Conservation (phyloP, 1,140 invertebrate species). For the Trichonephila inaurata region DNA sequence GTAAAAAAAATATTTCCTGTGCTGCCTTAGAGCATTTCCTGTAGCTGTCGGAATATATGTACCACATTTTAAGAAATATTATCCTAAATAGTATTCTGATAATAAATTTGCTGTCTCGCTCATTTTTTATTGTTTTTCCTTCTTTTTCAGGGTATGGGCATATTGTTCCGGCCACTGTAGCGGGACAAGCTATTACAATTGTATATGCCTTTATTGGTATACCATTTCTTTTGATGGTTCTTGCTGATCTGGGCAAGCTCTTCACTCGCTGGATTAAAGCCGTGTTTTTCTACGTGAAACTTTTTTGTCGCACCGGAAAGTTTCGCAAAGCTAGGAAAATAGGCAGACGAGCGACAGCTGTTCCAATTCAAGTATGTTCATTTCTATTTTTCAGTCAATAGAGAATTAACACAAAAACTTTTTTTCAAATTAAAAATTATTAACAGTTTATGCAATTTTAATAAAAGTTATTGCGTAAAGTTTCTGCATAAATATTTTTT, state of each 20-base stretch:
- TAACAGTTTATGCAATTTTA: background rate
- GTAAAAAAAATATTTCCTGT: no score
- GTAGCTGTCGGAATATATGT: no score
- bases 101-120: no score
- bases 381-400: background rate
- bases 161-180: constrained; percentile 91
- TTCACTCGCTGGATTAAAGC: constrained; percentile 95
- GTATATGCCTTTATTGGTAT: constrained; percentile 97
- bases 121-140: background rate
- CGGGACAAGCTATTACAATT: constrained; percentile 93
- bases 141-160: constrained; percentile 93
- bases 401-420: background rate
- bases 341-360: constrained; percentile 81
- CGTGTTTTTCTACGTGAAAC: constrained; percentile 93
- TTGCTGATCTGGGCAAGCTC: constrained; percentile 96
- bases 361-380: constrained; percentile 86
- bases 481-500: background rate
- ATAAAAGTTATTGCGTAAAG: background rate
- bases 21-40: no score
- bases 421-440: background rate
- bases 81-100: no score
- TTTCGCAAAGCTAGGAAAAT: constrained; percentile 73
- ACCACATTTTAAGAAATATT: no score
- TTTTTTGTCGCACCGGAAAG: constrained; percentile 90
- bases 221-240: constrained; percentile 93